Evolutionary conservation across 2,113 vertebrate genomes (phyloP), one percentile per base, ranked within the genome.

Genomic region (Macaca nemestrina): DNA sequence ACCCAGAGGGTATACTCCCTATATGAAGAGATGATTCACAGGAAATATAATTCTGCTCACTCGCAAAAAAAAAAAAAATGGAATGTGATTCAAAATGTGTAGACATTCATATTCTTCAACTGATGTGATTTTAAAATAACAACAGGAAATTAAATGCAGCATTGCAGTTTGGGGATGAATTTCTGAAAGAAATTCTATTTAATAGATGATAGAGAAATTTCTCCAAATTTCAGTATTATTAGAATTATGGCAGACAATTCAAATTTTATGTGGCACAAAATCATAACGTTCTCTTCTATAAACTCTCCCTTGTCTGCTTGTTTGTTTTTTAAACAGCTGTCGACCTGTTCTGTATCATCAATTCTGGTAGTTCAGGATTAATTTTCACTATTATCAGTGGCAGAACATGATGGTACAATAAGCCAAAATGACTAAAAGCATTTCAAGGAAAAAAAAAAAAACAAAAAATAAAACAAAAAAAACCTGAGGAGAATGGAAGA

Each of bases 321-420:
- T 95, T 94, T 96, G 48, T 72, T 93, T 93, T 85, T 82, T 79
- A 94, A 97, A 90, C 86, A 97, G 76, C 88, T 97, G 97, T 98
- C 43, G 10, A 73, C 64, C 82, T 25, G 50, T 88, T 88, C 90
- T 95, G 90, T 82, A 50, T 94, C 96, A 75, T 90, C 78, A 95
- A 85, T 96, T 97, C 52, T 80, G 80, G 45, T n/a, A 68, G 40
- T 72, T 96, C 61, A 95, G 78, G 93, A 96, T 95, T 83, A 95
- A 59, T 96, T 97, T 79, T 96, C 61, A 17, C 12, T 94, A 68
- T 73, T 98, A 95, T 57, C 22, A 23, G 35, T 50, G 78, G 85
- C 57, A 95, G 82, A 93, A 92, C 11, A 45, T 92, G 89, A 78
- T 59, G 70, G 61, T 82, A 76, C 79, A 95, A 95, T 92, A 95